phyloP scores from a whole-genome alignment of 2,797 vertebrate species.

The Anabacerthia variegaticeps region DNA sequence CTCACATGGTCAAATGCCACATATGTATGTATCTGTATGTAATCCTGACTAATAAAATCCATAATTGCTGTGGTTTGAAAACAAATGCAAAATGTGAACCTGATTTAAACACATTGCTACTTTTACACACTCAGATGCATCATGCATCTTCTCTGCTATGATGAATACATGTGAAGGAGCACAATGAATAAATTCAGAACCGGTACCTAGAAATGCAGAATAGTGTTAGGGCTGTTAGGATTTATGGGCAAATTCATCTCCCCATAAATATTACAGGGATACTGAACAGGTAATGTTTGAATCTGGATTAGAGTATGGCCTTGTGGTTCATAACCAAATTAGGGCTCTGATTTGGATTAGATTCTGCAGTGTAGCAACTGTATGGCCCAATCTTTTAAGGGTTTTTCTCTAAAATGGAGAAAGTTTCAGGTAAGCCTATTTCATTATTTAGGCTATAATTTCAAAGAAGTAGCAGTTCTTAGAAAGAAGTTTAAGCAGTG shows the following conservation, averaged over 20 bases:
- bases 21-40: not conserved
- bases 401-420: not conserved
- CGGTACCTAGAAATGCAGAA: not conserved
- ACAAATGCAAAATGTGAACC: constrained; percentile 8
- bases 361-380: not conserved
- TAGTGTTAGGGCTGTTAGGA: not conserved
- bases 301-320: not conserved
- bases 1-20: not conserved
- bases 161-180: not conserved
- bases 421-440: not conserved
- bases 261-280: not conserved
- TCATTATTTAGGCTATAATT: not conserved
- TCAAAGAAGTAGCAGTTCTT: not conserved
- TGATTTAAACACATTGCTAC: not conserved
- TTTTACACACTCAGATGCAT: not conserved
- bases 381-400: not conserved
- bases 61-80: not conserved
- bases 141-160: not conserved
- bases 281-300: not conserved
- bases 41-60: not conserved
- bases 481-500: not conserved
- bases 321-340: not conserved
- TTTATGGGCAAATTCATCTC: not conserved
- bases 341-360: not conserved
- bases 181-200: not conserved